Base-by-base conservation (phyloP, 2,113 vertebrate species). In the Ailurus styani region DNA sequence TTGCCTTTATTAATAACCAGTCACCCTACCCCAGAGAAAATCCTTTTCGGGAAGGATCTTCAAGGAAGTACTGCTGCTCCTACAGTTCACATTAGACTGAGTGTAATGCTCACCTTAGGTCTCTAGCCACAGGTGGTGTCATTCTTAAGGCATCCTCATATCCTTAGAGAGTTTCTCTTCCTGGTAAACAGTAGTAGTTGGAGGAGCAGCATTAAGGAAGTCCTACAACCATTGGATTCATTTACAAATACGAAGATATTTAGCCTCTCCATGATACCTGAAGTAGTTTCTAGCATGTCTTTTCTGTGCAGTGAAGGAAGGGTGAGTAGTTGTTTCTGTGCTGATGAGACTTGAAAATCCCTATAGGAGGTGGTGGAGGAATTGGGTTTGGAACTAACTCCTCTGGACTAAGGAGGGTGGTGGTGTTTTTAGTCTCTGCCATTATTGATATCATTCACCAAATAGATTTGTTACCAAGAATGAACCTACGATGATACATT, bases 111-210 rank as follows among this genome's bases (percentile, higher is more conserved):
- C 37, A 70, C 45, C 10, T 47, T 92, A 93, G 23, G 84, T 91
- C 78, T 88, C 23, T 47, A 54, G 23, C 40, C 78, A 81, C 23
- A 55, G 31, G 52, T 82, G 20, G 15, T 95, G 52, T 88, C 90
- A 93, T 94, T 83, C 81, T 94, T 89, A 84, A 83, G 68, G 57
- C 57, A 81, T 92, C n/a, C n/a, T n/a, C 31, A 17, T 27, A 70
- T 86, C 57, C 77, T 86, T 89, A 70, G 52, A 84, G 68, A 83
- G 50, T 93, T 97, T 94, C 68, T 94, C 29, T 96, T 97, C 85
- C 79, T 97, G 55, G 78, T 96, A 83, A 75, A 47, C 29, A 73
- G 40, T 60, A 55, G 17, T 66, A 88, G 77, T 93, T 87, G 75
- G 66, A 91, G 66, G 62, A 40, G 17, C 84, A 90, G 29, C 45